phyloP scores from a whole-genome alignment of 2,113 vertebrate genomes.

The Amphiprion ocellaris region DNA sequence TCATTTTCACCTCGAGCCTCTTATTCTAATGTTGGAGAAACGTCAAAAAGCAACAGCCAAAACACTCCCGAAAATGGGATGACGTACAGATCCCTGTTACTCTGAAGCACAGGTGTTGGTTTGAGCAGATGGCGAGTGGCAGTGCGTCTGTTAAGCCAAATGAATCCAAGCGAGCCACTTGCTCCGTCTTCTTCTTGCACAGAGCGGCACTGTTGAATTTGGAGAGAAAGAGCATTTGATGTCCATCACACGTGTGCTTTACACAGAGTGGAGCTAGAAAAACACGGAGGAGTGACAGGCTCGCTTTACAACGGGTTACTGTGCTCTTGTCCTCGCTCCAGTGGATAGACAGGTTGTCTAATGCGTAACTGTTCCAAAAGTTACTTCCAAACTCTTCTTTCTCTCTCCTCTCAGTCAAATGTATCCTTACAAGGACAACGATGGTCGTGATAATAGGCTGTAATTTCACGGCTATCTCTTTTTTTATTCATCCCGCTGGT shows the following conservation, averaged over 20 bases:
- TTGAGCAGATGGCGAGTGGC: constrained; percentile 21
- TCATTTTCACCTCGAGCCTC: not conserved
- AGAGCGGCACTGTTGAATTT: constrained; percentile 76
- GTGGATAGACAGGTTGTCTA: constrained; percentile 48
- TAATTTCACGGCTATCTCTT: not conserved
- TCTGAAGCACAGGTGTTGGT: constrained; percentile 28
- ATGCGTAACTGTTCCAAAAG: constrained; percentile 50
- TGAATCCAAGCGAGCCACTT: constrained; percentile 13
- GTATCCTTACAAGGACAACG: not conserved
- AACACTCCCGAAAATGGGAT: not conserved
- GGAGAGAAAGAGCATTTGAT: constrained; percentile 60
- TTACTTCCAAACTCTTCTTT: constrained; percentile 14
- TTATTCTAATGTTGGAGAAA: not conserved
- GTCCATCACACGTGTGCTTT: constrained; percentile 67
- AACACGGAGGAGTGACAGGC: constrained; percentile 38
- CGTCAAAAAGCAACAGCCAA: not conserved
- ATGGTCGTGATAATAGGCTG: not conserved
- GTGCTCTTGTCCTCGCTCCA: constrained; percentile 40
- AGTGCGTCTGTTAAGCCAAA: not conserved
- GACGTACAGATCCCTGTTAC: not conserved
- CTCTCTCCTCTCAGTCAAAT: constrained; percentile 25
- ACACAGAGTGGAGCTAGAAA: constrained; percentile 25
- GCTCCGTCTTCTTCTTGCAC: constrained; percentile 51
- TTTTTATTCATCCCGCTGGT: not conserved
- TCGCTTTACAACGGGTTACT: constrained; percentile 34